Conservation (phyloP, 2,797 vertebrate genomes). For the Anas acuta region DNA sequence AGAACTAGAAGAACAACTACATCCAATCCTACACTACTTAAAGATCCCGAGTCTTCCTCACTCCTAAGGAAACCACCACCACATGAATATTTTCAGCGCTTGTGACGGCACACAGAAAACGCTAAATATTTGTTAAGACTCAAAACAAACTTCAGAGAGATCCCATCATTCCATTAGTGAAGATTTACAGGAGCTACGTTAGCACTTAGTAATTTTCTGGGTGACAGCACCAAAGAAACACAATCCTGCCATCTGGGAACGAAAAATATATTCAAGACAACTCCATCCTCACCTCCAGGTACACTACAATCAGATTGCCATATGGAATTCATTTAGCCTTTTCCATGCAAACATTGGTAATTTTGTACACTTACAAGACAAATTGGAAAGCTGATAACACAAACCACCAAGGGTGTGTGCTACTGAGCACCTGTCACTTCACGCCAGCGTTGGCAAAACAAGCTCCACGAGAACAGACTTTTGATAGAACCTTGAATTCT, state of each 20-base stretch:
- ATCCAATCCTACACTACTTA: neutral
- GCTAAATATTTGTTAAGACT: neutral
- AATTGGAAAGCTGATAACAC: neutral
- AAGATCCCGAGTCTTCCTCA: neutral
- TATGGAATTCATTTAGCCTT: neutral
- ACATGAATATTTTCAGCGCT: neutral
- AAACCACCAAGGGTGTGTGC: neutral
- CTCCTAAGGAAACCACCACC: neutral
- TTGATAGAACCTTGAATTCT: neutral
- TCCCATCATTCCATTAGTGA: neutral
- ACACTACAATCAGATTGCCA: too few species aligned
- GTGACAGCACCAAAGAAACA: neutral
- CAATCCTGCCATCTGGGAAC: neutral
- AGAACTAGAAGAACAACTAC: neutral
- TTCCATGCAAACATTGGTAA: neutral
- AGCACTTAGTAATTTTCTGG: neutral
- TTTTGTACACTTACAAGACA: accelerated
- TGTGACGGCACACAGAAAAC: neutral
- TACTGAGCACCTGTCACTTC: neutral
- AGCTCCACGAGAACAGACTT: neutral
- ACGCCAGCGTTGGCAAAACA: accelerated
- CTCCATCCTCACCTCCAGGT: neutral
- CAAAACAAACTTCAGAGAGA: neutral
- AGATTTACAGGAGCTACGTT: neutral
- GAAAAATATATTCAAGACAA: neutral